Percentiles rank a stretch among this genome's conserved stretches.
phyloP scores from a whole-genome alignment of 2,797 vertebrate species.

The Catamblyrhynchus diadema region DNA sequence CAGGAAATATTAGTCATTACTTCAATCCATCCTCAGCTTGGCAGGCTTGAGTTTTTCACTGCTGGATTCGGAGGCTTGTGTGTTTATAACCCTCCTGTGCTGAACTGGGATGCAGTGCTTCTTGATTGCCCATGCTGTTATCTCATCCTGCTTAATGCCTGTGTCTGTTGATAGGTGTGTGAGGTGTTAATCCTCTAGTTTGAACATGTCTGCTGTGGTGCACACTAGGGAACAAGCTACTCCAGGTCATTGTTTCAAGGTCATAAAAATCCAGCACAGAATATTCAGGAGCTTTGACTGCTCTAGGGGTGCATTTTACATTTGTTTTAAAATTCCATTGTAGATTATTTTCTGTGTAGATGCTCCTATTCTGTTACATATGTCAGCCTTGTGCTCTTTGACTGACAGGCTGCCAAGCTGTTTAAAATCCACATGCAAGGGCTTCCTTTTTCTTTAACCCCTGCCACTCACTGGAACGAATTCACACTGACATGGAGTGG shows the following conservation, averaged over 20 bases:
- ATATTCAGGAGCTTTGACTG: constrained; percentile 19
- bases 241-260: constrained; percentile 58
- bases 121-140: constrained; percentile 67
- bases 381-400: neutral
- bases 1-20: constrained; percentile 59
- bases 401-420: neutral
- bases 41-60: constrained; percentile 60
- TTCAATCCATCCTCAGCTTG: constrained; percentile 59
- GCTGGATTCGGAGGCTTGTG: constrained; percentile 56
- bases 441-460: neutral
- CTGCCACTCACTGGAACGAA: neutral
- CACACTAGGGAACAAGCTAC: neutral
- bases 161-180: constrained; percentile 67
- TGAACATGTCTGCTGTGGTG: constrained; percentile 31
- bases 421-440: neutral
- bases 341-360: neutral
- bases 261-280: constrained; percentile 24
- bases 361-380: neutral
- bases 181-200: constrained; percentile 68
- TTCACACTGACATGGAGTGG: neutral
- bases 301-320: neutral
- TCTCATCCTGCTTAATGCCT: constrained; percentile 62
- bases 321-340: neutral
- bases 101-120: constrained; percentile 56
- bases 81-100: constrained; percentile 61